Evolutionary conservation across 2,797 vertebrate genomes (phyloP).

Genomic region (Falco berigora): DNA sequence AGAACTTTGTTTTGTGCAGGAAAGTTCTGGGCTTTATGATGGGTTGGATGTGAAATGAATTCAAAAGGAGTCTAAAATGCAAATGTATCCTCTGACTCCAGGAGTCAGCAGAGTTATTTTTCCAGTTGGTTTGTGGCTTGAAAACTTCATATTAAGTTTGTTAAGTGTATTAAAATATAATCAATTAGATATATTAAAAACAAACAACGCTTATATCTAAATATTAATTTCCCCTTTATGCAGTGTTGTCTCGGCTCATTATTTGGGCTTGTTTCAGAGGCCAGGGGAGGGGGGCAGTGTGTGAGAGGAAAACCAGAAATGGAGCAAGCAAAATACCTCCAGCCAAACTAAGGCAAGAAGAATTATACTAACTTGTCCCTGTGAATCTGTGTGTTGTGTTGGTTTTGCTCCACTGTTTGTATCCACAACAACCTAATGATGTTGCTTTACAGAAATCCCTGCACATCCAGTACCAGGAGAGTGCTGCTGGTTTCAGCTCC

Average conservation of each 20-base stretch:
- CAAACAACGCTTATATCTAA: background rate
- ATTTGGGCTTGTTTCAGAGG: background rate
- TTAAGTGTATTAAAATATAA: background rate
- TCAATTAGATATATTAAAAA: background rate
- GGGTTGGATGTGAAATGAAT: background rate
- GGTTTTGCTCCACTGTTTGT: background rate
- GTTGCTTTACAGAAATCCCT: background rate
- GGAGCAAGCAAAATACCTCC: background rate
- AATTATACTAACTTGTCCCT: background rate
- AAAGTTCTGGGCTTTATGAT: background rate
- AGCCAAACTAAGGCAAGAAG: background rate
- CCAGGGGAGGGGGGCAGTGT: rapidly evolving
- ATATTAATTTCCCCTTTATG: background rate
- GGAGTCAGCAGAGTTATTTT: background rate
- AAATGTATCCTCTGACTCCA: background rate
- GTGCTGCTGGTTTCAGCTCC: conserved; percentile 11
- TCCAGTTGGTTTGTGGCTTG: background rate
- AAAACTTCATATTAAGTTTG: background rate
- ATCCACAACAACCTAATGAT: background rate
- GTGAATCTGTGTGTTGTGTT: background rate
- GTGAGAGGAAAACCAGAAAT: background rate
- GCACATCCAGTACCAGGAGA: background rate
- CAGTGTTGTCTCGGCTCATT: background rate
- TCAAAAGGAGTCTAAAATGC: background rate
- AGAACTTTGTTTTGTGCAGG: background rate